Conservation (phyloP, 2,888 invertebrate genomes). For the Drosophila mercatorum region DNA sequence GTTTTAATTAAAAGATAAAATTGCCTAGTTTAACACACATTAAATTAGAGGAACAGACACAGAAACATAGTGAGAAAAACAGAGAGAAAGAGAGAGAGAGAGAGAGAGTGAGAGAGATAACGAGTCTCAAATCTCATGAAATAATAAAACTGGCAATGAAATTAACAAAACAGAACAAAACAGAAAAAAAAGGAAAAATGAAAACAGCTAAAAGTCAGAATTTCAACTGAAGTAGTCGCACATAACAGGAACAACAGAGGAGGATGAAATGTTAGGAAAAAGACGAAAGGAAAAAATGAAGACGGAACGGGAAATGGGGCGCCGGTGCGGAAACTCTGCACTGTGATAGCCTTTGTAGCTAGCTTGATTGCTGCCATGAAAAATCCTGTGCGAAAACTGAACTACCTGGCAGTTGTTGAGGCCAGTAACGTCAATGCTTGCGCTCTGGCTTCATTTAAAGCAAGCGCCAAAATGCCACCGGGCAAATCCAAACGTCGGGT, state of each 20-base stretch:
- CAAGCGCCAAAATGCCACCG: conserved; percentile 66
- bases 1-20: conserved; percentile 80
- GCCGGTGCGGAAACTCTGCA: conserved; percentile 60
- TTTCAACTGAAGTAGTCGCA: conserved; percentile 29
- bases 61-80: background rate
- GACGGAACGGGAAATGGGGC: conserved; percentile 55
- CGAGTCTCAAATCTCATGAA: conserved; percentile 69
- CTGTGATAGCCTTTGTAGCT: conserved; percentile 64
- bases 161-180: conserved; percentile 53
- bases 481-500: conserved; percentile 66
- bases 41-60: conserved; percentile 11
- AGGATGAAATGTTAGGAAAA: conserved; percentile 17
- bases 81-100: background rate
- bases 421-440: conserved; percentile 25
- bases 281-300: conserved; percentile 2
- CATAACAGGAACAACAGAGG: conserved; percentile 16
- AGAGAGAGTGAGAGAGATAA: conserved; percentile 15
- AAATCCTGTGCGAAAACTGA: conserved; percentile 32
- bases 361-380: conserved; percentile 72
- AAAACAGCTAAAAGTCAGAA: conserved; percentile 46
- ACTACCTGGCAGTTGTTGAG: conserved; percentile 35
- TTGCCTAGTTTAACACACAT: conserved; percentile 47
- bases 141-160: conserved; percentile 70
- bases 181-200: conserved; percentile 11
- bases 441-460: conserved; percentile 62